Evolutionary conservation across 2,888 invertebrate species (phyloP), one percentile per base, ranked within the genome.

Genomic region (Tanytarsus gracilentus): DNA sequence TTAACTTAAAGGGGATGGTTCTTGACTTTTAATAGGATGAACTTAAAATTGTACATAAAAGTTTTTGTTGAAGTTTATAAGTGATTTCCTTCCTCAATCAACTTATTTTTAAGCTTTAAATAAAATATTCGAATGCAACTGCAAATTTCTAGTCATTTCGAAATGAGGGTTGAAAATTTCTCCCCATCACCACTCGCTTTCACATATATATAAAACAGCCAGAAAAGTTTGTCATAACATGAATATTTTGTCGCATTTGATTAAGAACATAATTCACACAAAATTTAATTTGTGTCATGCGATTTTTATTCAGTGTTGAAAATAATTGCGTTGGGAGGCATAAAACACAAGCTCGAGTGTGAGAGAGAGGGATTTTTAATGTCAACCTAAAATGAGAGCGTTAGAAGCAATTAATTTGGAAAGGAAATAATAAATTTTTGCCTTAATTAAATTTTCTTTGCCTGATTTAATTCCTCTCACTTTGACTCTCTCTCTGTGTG

Each of bases 211-310:
- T 18, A 21, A 5, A 44, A 44, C 18, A 44, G n/a, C 8, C 40
- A 21, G n/a, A 44, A 44, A 44, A 11, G 18, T 44, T 44, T 44
- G 21, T 44, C 18, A 21, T 23, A 44, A 44, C 44, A 44, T 23
- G 44, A 44, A 18, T 23, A 44, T 23, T 44, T 44, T 44, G 44
- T 44, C 44, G 44, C 44, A 44, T 44, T 44, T 44, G 44, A 44
- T 44, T 44, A 44, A 44, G 11, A 44, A 44, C 21, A 18, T 23
- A 44, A 23, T 44, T 18, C 11, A 11, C 44, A 44, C 18, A 23
- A 23, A 44, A 44, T 44, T 44, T 44, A 44, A 44, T 44, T 44
- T 44, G 23, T 44, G 44, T 44, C 44, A 44, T 44, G 44, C 44
- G 44, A 44, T 44, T 44, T 44, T 44, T 44, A 23, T 23, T 23